Evolutionary conservation across 2,888 invertebrate species (phyloP), one percentile per base, ranked within the genome.

Genomic region (Conistra vaccinii): DNA sequence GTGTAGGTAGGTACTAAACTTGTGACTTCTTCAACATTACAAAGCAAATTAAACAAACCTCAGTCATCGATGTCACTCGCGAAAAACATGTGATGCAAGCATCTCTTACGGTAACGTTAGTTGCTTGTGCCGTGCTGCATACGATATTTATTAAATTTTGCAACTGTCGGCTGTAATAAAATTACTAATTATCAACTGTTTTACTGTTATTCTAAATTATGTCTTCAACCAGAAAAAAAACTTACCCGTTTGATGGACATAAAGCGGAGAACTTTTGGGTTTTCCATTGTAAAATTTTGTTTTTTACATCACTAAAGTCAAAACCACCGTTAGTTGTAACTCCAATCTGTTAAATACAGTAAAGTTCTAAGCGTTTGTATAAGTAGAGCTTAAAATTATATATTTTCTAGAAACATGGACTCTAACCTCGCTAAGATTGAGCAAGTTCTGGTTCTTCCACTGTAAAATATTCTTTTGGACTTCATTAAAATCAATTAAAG

Each of bases 21-120:
- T n/a, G 12, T 6, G 53, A 66, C 6, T 66, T 53, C 17, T 53
- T n/a, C 17, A n/a, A 53, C 20, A 20, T 32, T 32, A 32, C 20
- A 58, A 35, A 17, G n/a, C 3, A 32, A 66, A 20, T 48, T 35
- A 45, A 17, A 65, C 78, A 60, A 32, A 96, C 96, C 92, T 96
- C 94, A 23, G 95, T 89, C 94, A 96, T 93, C 48, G 96, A 92
- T 68, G 97, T 97, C 4, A 97, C 97, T 82, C 96, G 93, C 76
- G 97, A 96, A 89, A 97, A 97, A 88, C 97, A 97, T 35, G 97
- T 96, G 80, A 97, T 97, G 87, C 97, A 97, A 23, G 97, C 97
- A 92, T 97, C 97, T 76, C 97, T 95, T 75, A 93, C 85, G 53
- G 97, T 96, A 7, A 96, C 93, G 84, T 97, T 97, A 2, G 97